phyloP scores from a whole-genome alignment of 1,140 invertebrate species.

The Danaus plexippus region DNA sequence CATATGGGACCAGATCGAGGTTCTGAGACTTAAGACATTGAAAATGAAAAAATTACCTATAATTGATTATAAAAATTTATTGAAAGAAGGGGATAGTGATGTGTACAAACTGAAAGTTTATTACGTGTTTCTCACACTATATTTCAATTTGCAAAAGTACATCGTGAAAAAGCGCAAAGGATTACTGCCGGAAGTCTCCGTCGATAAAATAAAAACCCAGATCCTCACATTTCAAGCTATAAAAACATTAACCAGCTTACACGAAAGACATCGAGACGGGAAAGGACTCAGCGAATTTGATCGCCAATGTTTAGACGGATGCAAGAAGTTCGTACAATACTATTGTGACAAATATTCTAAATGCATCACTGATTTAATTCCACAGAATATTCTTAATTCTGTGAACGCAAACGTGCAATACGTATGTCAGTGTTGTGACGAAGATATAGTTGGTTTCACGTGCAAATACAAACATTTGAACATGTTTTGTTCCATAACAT shows the following conservation, averaged over 20 bases:
- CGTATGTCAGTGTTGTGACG: conserved; percentile 48
- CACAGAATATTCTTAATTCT: conserved; percentile 20
- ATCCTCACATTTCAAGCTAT: conserved; percentile 40
- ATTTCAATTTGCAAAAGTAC: conserved; percentile 28
- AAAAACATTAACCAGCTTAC: conserved; percentile 26
- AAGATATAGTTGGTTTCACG: conserved; percentile 35
- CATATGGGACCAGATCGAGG: conserved; percentile 49
- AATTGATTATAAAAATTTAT: conserved; percentile 35
- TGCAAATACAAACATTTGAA: conserved; percentile 45
- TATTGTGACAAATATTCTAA: conserved; percentile 39
- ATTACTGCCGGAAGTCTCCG: conserved; percentile 35
- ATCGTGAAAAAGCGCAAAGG: conserved; percentile 6
- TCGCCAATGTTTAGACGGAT: conserved; percentile 30
- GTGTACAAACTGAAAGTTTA: conserved; percentile 50
- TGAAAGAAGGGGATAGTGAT: conserved; percentile 30
- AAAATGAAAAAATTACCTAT: conserved; percentile 45
- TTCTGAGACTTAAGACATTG: conserved; percentile 38
- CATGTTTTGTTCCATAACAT: conserved; percentile 47
- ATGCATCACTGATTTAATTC: conserved; percentile 19
- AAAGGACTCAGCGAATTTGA: conserved; percentile 24
- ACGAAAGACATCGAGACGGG: conserved; percentile 23
- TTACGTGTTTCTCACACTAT: conserved; percentile 36
- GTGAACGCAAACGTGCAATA: conserved; percentile 23
- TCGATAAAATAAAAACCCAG: conserved; percentile 38
- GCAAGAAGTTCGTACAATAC: conserved; percentile 40